Evolutionary conservation across 92 coral and sea anemone species (phyloP).

Genomic region (Umimayanthus chanpuru): DNA sequence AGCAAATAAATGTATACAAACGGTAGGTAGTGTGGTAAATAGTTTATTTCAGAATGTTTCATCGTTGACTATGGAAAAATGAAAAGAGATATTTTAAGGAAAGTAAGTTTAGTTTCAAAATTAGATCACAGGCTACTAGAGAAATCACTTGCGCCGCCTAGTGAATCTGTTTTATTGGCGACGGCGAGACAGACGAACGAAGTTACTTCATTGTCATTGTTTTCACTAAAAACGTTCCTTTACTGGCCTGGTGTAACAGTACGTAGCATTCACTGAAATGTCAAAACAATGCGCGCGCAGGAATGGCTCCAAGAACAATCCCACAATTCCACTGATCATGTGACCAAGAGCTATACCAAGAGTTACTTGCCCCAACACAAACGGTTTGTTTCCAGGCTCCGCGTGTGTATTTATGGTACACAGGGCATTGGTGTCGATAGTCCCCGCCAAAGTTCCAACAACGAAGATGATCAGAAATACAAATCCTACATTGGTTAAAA

Average conservation of each 20-base stretch:
- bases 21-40: too few species aligned
- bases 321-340: constrained; percentile 42
- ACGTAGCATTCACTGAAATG: background rate
- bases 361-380: constrained; percentile 27
- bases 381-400: constrained; percentile 15
- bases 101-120: too few species aligned
- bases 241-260: constrained; percentile 29
- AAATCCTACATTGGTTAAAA: constrained; percentile 1
- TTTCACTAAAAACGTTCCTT: background rate
- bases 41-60: too few species aligned
- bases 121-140: too few species aligned
- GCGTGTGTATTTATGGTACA: constrained; percentile 20
- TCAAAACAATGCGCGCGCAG: constrained; percentile 23
- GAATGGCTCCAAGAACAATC: constrained; percentile 31
- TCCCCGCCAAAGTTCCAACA: background rate
- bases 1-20: too few species aligned
- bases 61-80: too few species aligned
- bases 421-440: constrained; percentile 28
- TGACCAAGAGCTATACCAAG: constrained; percentile 36
- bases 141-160: background rate
- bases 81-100: too few species aligned
- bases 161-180: background rate
- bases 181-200: background rate
- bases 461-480: constrained; percentile 1
- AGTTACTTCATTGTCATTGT: background rate